A percentile compares a stretch with the other conserved stretches of the same genome.
Evolutionary conservation across 2,888 invertebrate species (phyloP).

Genomic region (Lithophane ornitopus): DNA sequence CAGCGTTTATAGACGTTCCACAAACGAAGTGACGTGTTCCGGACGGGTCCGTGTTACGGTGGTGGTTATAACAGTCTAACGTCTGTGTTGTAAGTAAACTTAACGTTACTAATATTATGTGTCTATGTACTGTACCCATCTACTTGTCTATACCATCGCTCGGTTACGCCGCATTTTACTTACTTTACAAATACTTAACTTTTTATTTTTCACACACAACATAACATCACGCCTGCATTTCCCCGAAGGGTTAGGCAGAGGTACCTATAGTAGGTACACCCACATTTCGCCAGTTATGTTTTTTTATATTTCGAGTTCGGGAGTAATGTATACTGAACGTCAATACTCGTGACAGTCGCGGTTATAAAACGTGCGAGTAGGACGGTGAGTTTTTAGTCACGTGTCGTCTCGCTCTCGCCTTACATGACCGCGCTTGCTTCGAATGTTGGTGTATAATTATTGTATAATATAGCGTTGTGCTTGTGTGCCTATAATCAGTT

Average conservation of each 20-base stretch:
- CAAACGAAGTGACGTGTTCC: conserved; percentile 76
- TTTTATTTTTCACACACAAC: neutral
- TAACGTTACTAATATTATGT: conserved; percentile 85
- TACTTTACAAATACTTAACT: conserved; percentile 14
- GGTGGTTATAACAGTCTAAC: conserved; percentile 85
- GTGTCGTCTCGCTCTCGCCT: conserved; percentile 1
- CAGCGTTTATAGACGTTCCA: conserved; percentile 56
- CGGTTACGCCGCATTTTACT: conserved; percentile 23
- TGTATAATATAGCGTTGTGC: neutral
- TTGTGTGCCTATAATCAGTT: neutral
- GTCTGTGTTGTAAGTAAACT: conserved; percentile 88
- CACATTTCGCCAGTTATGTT: too few relatives aligned
- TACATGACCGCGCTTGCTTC: conserved; percentile 6
- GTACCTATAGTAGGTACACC: too few relatives aligned
- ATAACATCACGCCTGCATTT: too few relatives aligned
- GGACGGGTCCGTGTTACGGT: conserved; percentile 80
- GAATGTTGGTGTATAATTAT: neutral
- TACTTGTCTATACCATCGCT: conserved; percentile 56
- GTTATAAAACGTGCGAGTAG: conserved; percentile 1
- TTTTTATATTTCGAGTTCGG: neutral
- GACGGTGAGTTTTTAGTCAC: neutral
- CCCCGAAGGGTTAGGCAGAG: too few relatives aligned
- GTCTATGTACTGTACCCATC: conserved; percentile 56
- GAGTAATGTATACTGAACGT: neutral
- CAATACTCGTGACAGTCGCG: neutral